Percentiles rank a stretch among this genome's conserved stretches.
Conservation (phyloP, 2,888 invertebrate genomes). For the Listrodromus nycthemerus region DNA sequence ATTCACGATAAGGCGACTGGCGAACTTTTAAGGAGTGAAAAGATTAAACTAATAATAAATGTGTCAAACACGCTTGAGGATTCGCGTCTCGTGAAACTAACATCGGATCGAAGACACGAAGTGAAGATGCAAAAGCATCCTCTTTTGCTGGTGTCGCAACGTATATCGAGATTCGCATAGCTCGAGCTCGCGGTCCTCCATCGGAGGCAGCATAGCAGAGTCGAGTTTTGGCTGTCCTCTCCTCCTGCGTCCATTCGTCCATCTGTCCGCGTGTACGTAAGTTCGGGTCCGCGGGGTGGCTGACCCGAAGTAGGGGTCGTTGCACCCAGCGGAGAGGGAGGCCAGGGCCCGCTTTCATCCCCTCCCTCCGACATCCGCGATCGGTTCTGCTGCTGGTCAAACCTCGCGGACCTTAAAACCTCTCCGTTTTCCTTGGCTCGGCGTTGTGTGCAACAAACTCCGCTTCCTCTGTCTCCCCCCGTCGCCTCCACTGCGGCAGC, state of each 20-base stretch:
- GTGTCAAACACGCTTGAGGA: slow-evolving; percentile 30
- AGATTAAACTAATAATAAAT: neutral
- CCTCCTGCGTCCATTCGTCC: slow-evolving; percentile 71
- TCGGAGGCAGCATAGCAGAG: slow-evolving; percentile 41
- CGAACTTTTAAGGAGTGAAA: no score
- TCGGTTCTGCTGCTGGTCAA: slow-evolving; percentile 73
- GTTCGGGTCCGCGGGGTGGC: slow-evolving; percentile 80
- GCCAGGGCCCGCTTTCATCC: slow-evolving; percentile 68
- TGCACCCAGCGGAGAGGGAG: slow-evolving; percentile 75
- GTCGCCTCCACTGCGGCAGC: neutral
- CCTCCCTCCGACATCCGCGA: slow-evolving; percentile 64
- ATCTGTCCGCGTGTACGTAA: slow-evolving; percentile 74
- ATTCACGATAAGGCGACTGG: neutral
- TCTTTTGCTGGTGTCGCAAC: slow-evolving; percentile 48
- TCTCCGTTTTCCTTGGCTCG: slow-evolving; percentile 45
- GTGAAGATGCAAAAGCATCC: slow-evolving; percentile 33
- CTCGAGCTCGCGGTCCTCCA: slow-evolving; percentile 48
- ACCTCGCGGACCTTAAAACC: slow-evolving; percentile 73
- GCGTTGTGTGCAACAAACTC: slow-evolving; percentile 43
- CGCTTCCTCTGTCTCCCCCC: slow-evolving; percentile 58
- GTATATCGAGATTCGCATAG: slow-evolving; percentile 42
- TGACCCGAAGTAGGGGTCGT: slow-evolving; percentile 83
- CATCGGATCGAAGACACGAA: slow-evolving; percentile 34
- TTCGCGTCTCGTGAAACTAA: slow-evolving; percentile 4
- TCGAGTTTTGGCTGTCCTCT: slow-evolving; percentile 51